Evolutionary conservation across 1,140 invertebrate species (phyloP).

Genomic region (Chionoecetes opilio): DNA sequence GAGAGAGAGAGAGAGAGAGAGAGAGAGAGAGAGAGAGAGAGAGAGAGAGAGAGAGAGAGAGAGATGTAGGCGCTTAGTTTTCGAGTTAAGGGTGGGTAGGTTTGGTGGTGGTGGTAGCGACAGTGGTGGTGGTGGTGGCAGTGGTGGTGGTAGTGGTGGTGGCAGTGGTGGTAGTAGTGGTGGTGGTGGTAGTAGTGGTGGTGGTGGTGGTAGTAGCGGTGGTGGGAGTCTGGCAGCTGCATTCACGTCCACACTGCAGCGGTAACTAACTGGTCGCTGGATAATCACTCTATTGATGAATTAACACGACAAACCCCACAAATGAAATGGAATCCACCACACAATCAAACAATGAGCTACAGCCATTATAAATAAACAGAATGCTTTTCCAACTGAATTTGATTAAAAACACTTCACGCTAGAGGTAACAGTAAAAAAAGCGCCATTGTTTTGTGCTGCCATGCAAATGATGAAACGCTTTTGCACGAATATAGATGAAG

Average conservation of each 20-base stretch:
- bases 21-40: not conserved
- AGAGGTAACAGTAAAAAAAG: not conserved
- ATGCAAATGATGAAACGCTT: slow-evolving; percentile 28
- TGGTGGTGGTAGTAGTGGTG: not conserved
- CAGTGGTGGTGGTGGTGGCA: not conserved
- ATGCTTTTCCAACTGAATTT: slow-evolving; percentile 60
- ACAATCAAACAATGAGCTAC: slow-evolving; percentile 64
- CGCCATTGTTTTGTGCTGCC: not conserved
- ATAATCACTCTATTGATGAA: slow-evolving; percentile 72
- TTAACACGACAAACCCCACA: slow-evolving; percentile 65
- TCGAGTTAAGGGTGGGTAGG: not conserved
- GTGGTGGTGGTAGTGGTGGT: not conserved
- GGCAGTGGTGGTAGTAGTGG: not conserved
- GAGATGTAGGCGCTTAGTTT: no score
- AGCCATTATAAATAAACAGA: slow-evolving; percentile 63
- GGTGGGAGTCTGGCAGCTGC: not conserved
- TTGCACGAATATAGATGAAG: slow-evolving; percentile 8
- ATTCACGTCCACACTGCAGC: not conserved
- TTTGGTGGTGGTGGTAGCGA: not conserved
- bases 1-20: not conserved
- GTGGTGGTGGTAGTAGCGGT: not conserved
- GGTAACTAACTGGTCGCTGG: slow-evolving; percentile 23
- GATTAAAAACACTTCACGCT: slow-evolving; percentile 63
- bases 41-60: no score
- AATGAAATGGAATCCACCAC: slow-evolving; percentile 61